A percentile compares a stretch with the other conserved stretches of the same genome.
These are phyloP conservation scores for Drosophila trapezifrons DNA, from an alignment of 1,140 invertebrate species.

Conservation along the genomic window DNA sequence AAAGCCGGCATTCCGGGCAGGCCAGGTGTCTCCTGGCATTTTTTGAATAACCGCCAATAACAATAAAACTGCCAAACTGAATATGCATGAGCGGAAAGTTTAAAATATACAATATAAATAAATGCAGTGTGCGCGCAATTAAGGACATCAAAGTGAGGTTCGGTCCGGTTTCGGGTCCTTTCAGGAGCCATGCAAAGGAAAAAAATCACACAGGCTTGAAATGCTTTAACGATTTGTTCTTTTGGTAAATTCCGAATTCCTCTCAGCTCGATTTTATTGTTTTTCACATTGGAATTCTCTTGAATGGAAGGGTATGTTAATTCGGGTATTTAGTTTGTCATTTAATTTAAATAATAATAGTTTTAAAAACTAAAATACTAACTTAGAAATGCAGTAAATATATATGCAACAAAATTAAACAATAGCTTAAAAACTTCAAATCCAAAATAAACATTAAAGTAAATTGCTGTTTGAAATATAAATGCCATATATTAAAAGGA, in stretches of 20 bases:
- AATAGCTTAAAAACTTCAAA: too few relatives aligned
- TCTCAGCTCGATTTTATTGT: background rate
- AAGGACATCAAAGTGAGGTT: conserved; percentile 63
- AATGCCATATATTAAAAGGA: too few relatives aligned
- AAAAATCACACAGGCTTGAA: background rate
- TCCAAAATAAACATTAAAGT: too few relatives aligned
- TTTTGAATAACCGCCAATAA: conserved; percentile 75
- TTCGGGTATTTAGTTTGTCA: background rate
- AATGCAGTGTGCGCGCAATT: conserved; percentile 76
- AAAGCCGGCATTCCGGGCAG: conserved; percentile 21
- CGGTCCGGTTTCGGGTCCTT: conserved; percentile 14
- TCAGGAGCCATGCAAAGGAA: background rate
- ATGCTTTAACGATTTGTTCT: conserved; percentile 13
- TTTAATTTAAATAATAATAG: background rate
- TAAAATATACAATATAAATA: conserved; percentile 80
- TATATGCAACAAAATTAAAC: background rate
- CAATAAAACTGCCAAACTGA: conserved; percentile 78
- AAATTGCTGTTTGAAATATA: too few relatives aligned
- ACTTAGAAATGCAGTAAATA: background rate
- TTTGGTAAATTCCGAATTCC: conserved; percentile 2
- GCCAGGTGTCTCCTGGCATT: conserved; percentile 56
- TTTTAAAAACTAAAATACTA: background rate
- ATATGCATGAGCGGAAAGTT: conserved; percentile 75
- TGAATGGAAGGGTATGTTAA: background rate
- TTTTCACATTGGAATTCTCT: conserved; percentile 10